Percentiles rank a stretch among this genome's conserved stretches.
Evolutionary conservation across 2,113 vertebrate genomes (phyloP).

Genomic region (Dasyornis broadbenti): DNA sequence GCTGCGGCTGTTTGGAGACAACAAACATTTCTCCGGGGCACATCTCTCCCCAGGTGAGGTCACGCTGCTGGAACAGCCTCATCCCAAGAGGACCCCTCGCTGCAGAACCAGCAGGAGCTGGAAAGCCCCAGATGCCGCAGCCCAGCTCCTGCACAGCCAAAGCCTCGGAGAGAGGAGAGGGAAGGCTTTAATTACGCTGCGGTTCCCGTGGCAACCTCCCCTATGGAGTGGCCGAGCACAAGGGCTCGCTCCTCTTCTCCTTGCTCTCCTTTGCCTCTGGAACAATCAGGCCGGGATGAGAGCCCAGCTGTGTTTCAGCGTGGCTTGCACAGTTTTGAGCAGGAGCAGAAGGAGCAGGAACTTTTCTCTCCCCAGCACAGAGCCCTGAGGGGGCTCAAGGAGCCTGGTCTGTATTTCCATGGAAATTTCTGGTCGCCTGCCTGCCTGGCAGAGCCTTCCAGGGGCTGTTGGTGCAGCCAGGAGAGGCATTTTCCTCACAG

Average conservation of each 20-base stretch:
- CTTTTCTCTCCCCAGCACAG: background rate
- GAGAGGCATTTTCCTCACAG: background rate
- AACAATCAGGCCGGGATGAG: background rate
- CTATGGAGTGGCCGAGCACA: background rate
- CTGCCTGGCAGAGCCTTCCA: background rate
- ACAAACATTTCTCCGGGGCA: background rate
- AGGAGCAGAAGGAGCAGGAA: background rate
- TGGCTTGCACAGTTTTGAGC: background rate
- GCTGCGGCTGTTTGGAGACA: background rate
- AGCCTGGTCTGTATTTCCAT: background rate
- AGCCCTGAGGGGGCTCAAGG: background rate
- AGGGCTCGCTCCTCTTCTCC: background rate
- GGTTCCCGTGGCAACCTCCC: background rate
- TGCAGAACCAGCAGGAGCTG: background rate
- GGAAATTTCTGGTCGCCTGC: background rate
- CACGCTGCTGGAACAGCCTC: background rate
- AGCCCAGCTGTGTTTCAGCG: background rate
- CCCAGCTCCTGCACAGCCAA: background rate
- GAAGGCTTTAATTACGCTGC: background rate
- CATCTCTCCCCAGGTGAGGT: accelerated
- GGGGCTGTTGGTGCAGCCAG: background rate
- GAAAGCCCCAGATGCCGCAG: background rate
- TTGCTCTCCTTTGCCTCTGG: background rate
- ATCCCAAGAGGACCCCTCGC: background rate
- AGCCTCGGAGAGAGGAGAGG: background rate